Evolutionary conservation across 2,888 invertebrate species (phyloP).

Genomic region (Scaptomyza cyrtandrae): DNA sequence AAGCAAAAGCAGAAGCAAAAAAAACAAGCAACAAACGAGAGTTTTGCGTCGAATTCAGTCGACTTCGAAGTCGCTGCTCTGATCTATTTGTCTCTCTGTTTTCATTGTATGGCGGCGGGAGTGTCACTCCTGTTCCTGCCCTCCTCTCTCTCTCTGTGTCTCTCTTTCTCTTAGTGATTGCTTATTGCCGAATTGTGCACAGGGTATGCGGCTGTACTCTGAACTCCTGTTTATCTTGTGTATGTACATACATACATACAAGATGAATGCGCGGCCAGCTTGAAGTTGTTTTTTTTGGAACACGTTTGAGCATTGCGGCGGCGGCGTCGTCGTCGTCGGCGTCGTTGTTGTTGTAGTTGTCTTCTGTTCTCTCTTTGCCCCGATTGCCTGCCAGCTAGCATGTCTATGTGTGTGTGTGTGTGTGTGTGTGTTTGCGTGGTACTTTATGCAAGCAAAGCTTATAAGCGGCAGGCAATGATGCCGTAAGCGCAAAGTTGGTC

Average conservation of each 20-base stretch:
- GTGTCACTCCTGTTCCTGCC: background rate
- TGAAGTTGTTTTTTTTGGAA: conserved; percentile 63
- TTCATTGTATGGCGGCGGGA: conserved; percentile 38
- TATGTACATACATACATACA: conserved; percentile 21
- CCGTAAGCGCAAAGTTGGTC: conserved; percentile 78
- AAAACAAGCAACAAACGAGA: conserved; percentile 24
- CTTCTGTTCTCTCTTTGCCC: background rate
- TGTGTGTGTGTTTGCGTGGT: conserved; percentile 36
- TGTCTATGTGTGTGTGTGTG: conserved; percentile 24
- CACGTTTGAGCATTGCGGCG: conserved; percentile 55
- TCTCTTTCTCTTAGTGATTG: background rate
- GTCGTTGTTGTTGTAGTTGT: too few species aligned
- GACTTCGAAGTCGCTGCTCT: conserved; percentile 40
- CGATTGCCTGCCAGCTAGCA: conserved; percentile 22
- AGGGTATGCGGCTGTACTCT: conserved; percentile 33
- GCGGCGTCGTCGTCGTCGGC: conserved; percentile 1
- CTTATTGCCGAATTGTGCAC: conserved; percentile 49
- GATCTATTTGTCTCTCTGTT: conserved; percentile 56
- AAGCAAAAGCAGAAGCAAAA: conserved; percentile 57
- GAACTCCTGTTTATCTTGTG: conserved; percentile 65
- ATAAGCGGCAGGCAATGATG: conserved; percentile 60
- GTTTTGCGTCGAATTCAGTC: conserved; percentile 22
- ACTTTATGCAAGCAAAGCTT: conserved; percentile 73
- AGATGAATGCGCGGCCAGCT: conserved; percentile 45
- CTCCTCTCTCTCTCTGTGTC: background rate